phyloP scores from a whole-genome alignment of 2,888 invertebrate species.

The Tachina fera region DNA sequence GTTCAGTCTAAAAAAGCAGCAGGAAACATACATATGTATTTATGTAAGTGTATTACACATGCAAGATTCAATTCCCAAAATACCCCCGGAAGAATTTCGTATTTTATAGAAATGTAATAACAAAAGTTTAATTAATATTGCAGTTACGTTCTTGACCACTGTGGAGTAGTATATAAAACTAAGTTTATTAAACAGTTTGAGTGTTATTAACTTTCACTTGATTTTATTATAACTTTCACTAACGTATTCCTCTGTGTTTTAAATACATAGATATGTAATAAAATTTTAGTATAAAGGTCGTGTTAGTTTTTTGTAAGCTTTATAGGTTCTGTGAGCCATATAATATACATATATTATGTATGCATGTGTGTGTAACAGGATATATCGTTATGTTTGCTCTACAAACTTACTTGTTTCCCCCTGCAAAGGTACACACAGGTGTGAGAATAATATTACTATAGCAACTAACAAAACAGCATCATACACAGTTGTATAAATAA shows the following conservation, averaged over 20 bases:
- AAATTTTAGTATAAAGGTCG: no score
- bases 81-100: no score
- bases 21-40: no score
- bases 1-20: no score
- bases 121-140: no score
- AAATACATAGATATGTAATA: no score
- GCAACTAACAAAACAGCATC: conserved; percentile 42
- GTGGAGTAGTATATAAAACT: not conserved
- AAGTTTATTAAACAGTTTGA: no score
- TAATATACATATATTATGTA: not conserved
- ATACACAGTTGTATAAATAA: conserved; percentile 1
- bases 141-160: not conserved
- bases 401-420: not conserved
- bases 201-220: conserved; percentile 18
- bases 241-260: conserved; percentile 1
- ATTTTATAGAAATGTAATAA: no score
- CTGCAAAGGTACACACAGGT: conserved; percentile 54
- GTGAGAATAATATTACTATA: conserved; percentile 56
- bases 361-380: not conserved
- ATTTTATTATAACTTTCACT: conserved; percentile 3
- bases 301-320: no score
- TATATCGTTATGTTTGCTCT: not conserved
- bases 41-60: no score
- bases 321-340: not conserved
- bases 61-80: no score